Evolutionary conservation across 1,140 invertebrate genomes (phyloP), one percentile per base, ranked within the genome.

Genomic region (Chelonus insularis): DNA sequence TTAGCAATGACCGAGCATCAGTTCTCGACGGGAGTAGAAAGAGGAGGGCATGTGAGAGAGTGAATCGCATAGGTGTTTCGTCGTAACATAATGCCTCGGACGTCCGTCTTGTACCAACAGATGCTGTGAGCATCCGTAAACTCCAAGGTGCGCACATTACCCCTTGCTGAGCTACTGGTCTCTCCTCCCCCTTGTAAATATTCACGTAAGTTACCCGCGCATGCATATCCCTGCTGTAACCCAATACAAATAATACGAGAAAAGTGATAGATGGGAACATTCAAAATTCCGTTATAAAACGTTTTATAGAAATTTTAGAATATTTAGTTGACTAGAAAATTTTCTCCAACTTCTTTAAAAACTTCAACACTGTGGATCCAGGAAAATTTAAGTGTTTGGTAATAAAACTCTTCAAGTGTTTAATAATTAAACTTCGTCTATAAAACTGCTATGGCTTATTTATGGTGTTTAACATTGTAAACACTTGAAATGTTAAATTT

Each of bases 101-200:
- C 69, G 69, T 72, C 45, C 63, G 68, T 72, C 71, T 72, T 72
- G 72, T 72, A 71, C 63, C 69, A 71, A 70, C 72, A 72, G 71
- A 73, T 73, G 72, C 71, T 72, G 65, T 61, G 65, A 66, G 68
- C 70, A 70, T 72, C 67, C 70, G 69, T 71, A 72, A 72, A 66
- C 68, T 62, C 56, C 58, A 57, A 58, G 50, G 54, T 58, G 57
- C 55, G 56, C 45, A 62, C 61, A 62, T 58, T 43, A 14, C 41
- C 41, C 41, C 41, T 43, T 18, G 41, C 41, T 43, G 41, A 43
- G 41, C 41, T 43, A 43, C 41, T 43, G 41, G 41, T 43, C 18
- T 18, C 14, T 43, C 18, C 18, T 4, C n/a, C 41, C 14, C 41
- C 4, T 14, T 43, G 14, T 9, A 43, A 43, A 9, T 9, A 16